Evolutionary conservation across 30 jellyfish, hydroid and myxozoan genomes (phyloP), one percentile per base, ranked within the genome.

Genomic region (Aurelia sp.): DNA sequence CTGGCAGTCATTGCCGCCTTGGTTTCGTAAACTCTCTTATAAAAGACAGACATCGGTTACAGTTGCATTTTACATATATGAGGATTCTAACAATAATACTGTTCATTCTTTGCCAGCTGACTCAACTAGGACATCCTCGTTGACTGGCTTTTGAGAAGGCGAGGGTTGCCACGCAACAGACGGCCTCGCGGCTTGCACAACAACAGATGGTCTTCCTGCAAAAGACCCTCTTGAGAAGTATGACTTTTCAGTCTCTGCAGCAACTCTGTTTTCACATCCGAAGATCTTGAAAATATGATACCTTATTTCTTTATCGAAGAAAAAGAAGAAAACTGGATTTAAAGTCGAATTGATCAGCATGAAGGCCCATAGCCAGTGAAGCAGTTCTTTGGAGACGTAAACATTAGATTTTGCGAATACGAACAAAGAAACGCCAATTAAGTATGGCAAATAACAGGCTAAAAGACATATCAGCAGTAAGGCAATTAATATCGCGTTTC

Each of bases 291-390:
- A 65, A 57, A 66, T 81, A 51, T 66, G 83, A 31, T 23, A 81
- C 23, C 86, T 74, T 57, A 82, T 82, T 50, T 82, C 92, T 60
- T 70, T 82, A 40, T 82, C 92, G 64, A 59, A 58, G 60, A 44
- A 82, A 69, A 71, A 82, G 78, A 69, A 82, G 48, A 71, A 44
- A 16, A 82, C 27, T 37, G 92, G 92, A 47, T 82, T 82, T 5
- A 82, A 27, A 8, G 86, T 82, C 5, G 92, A 76, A 59, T 82
- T 82, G 40, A 82, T 48, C n/a, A 82, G 71, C 85, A 82, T 57
- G 18, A 82, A 55, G 9, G 77, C 37, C 92, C 92, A 82, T 3
- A 82, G 79, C 92, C 92, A 82, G 40, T 82, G 92, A 33, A 82
- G 85, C 18, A 72, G 76, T 30, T 62, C 85, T 23, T 82, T 82